phyloP scores from a whole-genome alignment of 2,888 invertebrate genomes.

The Spilarctia lutea region DNA sequence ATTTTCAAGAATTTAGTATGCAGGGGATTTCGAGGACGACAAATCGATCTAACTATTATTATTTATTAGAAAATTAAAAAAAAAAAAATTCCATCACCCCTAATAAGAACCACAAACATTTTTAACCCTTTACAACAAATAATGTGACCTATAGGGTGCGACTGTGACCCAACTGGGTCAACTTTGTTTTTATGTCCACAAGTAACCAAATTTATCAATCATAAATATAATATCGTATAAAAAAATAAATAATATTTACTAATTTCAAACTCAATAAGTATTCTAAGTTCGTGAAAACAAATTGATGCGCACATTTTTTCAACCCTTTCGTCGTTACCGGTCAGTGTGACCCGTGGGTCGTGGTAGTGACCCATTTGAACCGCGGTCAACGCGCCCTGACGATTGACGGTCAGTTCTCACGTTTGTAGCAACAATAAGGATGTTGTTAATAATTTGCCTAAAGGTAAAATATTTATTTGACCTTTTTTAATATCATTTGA shows the following conservation, averaged over 20 bases:
- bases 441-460: neutral
- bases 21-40: no score
- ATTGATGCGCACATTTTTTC: conserved; percentile 41
- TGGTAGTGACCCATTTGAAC: conserved; percentile 64
- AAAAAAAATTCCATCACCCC: neutral
- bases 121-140: conserved; percentile 60
- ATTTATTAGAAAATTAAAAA: no score
- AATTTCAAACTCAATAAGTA: neutral
- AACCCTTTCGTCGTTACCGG: conserved; percentile 59
- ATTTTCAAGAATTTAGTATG: no score
- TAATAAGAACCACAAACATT: conserved; percentile 19
- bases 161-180: conserved; percentile 52
- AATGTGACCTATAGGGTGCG: conserved; percentile 62
- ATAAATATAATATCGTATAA: neutral
- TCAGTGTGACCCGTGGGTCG: conserved; percentile 63
- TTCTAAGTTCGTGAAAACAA: neutral
- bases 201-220: neutral
- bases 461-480: no score
- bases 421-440: conserved; percentile 6
- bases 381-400: conserved; percentile 49
- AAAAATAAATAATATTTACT: neutral
- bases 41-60: no score
- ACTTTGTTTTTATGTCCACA: neutral
- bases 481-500: neutral
- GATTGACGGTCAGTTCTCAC: conserved; percentile 51